These are phyloP conservation scores for Odontocerum albicorne DNA, from an alignment of 2,888 invertebrate species.

Conservation along the genomic window DNA sequence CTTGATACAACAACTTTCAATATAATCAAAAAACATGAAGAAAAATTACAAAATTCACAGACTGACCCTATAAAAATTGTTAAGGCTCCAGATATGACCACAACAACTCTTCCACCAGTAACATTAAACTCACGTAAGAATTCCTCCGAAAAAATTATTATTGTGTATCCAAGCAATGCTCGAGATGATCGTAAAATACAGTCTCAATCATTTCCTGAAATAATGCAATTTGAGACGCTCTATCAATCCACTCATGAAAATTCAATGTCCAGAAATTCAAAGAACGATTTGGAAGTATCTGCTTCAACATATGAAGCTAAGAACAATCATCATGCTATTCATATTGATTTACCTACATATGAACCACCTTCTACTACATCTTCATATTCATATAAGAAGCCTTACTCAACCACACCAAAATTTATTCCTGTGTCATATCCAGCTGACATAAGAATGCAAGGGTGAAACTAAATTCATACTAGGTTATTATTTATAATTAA, in stretches of 20 bases:
- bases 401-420: constrained; percentile 29
- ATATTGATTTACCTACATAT: constrained; percentile 63
- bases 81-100: constrained; percentile 47
- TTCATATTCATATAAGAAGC: constrained; percentile 26
- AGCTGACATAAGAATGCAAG: constrained; percentile 34
- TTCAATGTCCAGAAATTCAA: constrained; percentile 26
- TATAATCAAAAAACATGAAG: not conserved
- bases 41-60: constrained; percentile 42
- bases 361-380: constrained; percentile 46
- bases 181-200: constrained; percentile 55
- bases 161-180: constrained; percentile 56
- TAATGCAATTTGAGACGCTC: constrained; percentile 55
- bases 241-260: constrained; percentile 49
- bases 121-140: constrained; percentile 46
- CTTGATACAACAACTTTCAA: constrained; percentile 5
- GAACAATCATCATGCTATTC: constrained; percentile 43
- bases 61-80: constrained; percentile 50
- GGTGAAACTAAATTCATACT: no score
- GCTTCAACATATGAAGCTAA: constrained; percentile 37
- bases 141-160: constrained; percentile 51
- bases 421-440: constrained; percentile 46
- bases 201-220: constrained; percentile 55
- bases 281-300: constrained; percentile 22
- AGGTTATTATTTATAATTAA: no score
- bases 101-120: constrained; percentile 52